Evolutionary conservation across 2,113 vertebrate genomes (phyloP).

Genomic region (Cyanoramphus novaezelandiae): DNA sequence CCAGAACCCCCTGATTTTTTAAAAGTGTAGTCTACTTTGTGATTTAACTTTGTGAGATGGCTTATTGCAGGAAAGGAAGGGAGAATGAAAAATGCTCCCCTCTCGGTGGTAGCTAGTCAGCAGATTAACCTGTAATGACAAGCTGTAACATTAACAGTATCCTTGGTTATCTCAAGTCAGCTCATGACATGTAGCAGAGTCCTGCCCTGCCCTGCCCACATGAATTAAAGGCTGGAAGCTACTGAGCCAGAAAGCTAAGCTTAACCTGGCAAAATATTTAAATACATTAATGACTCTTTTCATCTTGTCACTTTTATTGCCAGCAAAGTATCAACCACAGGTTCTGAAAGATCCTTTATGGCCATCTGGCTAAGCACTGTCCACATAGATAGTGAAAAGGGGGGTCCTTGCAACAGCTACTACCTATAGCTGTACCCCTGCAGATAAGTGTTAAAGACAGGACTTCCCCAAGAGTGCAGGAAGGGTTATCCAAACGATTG

Average conservation of each 20-base stretch:
- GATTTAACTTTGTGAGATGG: not conserved
- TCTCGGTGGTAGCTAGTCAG: not conserved
- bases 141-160: not conserved
- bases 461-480: not conserved
- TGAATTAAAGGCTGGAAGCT: not conserved
- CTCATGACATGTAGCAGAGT: not conserved
- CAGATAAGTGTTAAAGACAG: not conserved
- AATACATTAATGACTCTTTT: not conserved
- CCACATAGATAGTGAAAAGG: not conserved
- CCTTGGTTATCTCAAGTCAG: not conserved
- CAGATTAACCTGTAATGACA: not conserved
- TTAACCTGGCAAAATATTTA: not conserved
- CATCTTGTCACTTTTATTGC: not conserved
- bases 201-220: not conserved
- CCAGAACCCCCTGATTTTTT: accelerated
- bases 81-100: not conserved
- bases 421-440: not conserved
- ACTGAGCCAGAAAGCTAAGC: not conserved
- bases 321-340: not conserved
- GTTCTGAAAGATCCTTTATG: not conserved
- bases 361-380: not conserved
- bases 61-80: not conserved
- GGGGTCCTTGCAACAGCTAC: not conserved
- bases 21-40: not conserved
- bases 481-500: not conserved